phyloP scores from a whole-genome alignment of 2,888 invertebrate genomes.

The Ormyrus thymus region DNA sequence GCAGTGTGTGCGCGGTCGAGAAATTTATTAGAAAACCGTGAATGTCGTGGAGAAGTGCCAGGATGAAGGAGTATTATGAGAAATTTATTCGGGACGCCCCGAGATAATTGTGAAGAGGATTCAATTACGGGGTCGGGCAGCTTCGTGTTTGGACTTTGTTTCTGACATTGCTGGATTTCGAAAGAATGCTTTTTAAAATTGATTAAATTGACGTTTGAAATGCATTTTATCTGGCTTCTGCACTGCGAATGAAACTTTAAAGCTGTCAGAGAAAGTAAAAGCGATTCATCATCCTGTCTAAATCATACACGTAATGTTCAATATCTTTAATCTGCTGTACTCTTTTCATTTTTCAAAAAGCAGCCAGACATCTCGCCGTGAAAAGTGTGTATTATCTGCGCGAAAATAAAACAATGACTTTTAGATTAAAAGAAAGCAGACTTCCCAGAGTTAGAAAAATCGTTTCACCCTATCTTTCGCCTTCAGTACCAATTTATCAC shows the following conservation, averaged over 20 bases:
- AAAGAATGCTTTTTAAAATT: too few species aligned
- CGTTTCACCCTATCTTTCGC: neutral
- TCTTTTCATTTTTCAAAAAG: constrained; percentile 6
- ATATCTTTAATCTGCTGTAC: constrained; percentile 3
- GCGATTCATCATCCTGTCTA: constrained; percentile 7
- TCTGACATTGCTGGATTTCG: too few species aligned
- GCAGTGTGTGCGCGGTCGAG: neutral
- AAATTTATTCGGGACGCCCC: neutral
- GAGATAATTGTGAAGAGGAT: neutral
- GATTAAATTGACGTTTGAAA: too few species aligned
- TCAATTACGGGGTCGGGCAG: neutral
- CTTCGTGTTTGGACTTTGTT: too few species aligned
- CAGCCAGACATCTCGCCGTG: neutral
- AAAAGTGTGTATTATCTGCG: neutral
- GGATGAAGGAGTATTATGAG: neutral
- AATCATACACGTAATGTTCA: neutral
- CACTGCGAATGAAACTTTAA: neutral
- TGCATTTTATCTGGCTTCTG: too few species aligned
- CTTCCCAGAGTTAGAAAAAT: constrained; percentile 10
- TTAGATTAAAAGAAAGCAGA: neutral
- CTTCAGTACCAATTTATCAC: constrained; percentile 4
- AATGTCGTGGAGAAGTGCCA: neutral
- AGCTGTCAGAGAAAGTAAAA: constrained; percentile 6
- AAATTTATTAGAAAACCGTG: constrained; percentile 21
- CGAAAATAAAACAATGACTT: neutral